Evolutionary conservation across 2,113 vertebrate genomes (phyloP).

Genomic region (Cynoglossus semilaevis): DNA sequence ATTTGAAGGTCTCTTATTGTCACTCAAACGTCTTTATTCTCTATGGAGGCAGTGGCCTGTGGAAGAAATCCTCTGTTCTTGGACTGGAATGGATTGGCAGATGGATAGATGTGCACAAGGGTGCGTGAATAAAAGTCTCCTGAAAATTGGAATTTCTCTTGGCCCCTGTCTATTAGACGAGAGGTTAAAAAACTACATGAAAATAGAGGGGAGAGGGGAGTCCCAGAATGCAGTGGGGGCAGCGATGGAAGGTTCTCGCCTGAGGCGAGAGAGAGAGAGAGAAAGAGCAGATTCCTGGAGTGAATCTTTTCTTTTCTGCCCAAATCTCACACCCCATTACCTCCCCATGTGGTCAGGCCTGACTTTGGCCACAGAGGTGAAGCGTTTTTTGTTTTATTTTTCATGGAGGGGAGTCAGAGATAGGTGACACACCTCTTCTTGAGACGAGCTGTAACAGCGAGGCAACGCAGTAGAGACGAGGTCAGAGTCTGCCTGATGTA

Average conservation of each 20-base stretch:
- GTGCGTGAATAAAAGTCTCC: conserved; percentile 51
- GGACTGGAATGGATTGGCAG: conserved; percentile 37
- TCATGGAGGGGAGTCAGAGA: too few relatives aligned
- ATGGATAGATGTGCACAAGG: conserved; percentile 61
- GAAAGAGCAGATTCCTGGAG: conserved; percentile 41
- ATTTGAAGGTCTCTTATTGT: conserved; percentile 46
- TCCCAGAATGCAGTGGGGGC: background rate
- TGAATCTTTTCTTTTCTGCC: conserved; percentile 41
- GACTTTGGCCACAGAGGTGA: conserved; percentile 38
- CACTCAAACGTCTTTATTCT: conserved; percentile 53
- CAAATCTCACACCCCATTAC: conserved; percentile 66
- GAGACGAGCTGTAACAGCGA: conserved; percentile 36
- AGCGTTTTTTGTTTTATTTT: background rate
- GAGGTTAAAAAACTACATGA: conserved; percentile 48
- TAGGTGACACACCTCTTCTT: conserved; percentile 3
- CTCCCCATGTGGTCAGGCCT: conserved; percentile 35
- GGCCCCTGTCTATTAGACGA: conserved; percentile 27
- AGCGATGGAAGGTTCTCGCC: conserved; percentile 26
- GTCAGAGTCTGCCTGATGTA: conserved; percentile 35
- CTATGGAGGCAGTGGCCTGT: conserved; percentile 44
- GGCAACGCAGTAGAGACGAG: conserved; percentile 24
- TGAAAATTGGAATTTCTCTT: conserved; percentile 64
- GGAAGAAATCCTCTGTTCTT: conserved; percentile 31
- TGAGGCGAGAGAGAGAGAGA: conserved; percentile 35
- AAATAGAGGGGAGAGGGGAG: conserved; percentile 24